Base-by-base conservation (phyloP, 2,888 invertebrate genomes). In the Tholera decimalis region DNA sequence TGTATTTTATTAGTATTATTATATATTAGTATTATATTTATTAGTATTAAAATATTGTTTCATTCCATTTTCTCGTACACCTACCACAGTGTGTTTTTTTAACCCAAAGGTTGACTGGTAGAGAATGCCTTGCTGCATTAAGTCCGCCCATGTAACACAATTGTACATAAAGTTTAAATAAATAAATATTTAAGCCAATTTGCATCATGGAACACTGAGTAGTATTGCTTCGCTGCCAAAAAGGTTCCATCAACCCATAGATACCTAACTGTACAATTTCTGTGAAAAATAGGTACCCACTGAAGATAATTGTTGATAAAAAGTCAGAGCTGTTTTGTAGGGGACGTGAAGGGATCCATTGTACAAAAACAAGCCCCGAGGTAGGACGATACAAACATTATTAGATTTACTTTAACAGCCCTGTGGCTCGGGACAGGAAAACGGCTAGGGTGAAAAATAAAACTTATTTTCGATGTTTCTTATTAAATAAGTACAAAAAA, bases 381-480 rank as follows among this genome's bases (percentile, higher is more conserved):
- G 76, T 73, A 69, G 68, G 63, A 59, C 56, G 80, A 84, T 83
- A 85, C 85, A 81, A 82, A 79, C 84, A 62, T 87, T 85, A 88
- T 86, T 86, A 88, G 85, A 87, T 88, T 87, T 82, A 83, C 82
- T 85, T 87, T 84, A 85, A 84, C 69, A 57, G 72, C 51, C 41
- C 11, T 82, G 66, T 66, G 80, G 60, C 75, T 64, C 43, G 37
- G 67, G 73, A 55, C 80, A 77, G 30, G 26, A 11, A 39, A 61
- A 43, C 7, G 43, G 37, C n/a, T 18, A 47, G 57, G 37, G 18
- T 7, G 6, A 54, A 51, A 59, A 37, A 13, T 43, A 0, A 33
- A 13, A 67, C 47, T 67, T 22, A 15, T 20, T 26, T 41, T 43
- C 11, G 0, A n/a, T 30, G 44, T 15, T n/a, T 22, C 15, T n/a